Conservation (phyloP, 2,113 vertebrate species). For the Mustelus asterias region DNA sequence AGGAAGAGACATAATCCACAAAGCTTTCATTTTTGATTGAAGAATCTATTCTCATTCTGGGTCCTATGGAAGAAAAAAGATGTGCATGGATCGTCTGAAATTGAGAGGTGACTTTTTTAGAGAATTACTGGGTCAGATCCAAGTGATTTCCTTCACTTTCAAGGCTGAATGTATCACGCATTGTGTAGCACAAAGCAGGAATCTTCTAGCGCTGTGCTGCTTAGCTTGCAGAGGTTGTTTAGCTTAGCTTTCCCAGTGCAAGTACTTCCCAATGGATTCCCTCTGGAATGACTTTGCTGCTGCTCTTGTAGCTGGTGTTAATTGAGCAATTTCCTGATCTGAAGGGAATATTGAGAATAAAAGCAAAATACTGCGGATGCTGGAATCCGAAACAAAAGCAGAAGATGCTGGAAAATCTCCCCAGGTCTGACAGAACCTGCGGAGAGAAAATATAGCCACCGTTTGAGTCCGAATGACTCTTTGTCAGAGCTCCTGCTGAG, state of each 20-base stretch:
- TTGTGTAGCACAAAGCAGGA: not conserved
- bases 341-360: not conserved
- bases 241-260: not conserved
- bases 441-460: too few species aligned
- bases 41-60: not conserved
- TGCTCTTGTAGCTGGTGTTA: not conserved
- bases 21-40: not conserved
- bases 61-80: not conserved
- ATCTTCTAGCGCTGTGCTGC: not conserved
- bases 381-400: too few species aligned
- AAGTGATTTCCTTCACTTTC: conserved; percentile 21
- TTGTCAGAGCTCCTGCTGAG: too few species aligned
- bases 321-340: conserved; percentile 11
- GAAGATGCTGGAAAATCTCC: too few species aligned
- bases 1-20: not conserved
- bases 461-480: too few species aligned
- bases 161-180: not conserved
- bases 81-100: not conserved
- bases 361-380: too few species aligned
- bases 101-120: not conserved
- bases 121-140: not conserved
- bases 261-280: conserved; percentile 13
- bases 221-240: not conserved
- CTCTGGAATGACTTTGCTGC: not conserved
- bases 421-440: too few species aligned